phyloP scores from a whole-genome alignment of 2,797 vertebrate species.

The Takifugu rubripes region DNA sequence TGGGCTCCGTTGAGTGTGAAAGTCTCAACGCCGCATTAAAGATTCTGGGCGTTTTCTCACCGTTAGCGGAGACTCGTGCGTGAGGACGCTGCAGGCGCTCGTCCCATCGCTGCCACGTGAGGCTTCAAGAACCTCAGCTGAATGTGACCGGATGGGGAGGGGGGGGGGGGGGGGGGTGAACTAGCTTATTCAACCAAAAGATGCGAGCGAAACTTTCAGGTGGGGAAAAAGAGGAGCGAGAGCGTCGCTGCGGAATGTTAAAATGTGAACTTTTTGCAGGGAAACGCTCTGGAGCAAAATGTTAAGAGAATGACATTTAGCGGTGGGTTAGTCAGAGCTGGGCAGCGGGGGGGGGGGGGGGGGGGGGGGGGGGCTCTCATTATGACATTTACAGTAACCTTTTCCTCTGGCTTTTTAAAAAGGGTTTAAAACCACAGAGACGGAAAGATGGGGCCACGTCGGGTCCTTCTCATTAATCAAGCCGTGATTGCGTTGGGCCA shows the following conservation, averaged over 20 bases:
- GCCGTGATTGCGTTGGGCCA: slow-evolving; percentile 40
- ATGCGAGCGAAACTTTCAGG: slow-evolving; percentile 11
- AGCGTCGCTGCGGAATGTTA: slow-evolving; percentile 28
- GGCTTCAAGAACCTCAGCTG: neutral
- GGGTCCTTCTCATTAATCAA: slow-evolving; percentile 66
- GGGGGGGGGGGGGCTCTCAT: slow-evolving; percentile 44
- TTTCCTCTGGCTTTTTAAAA: slow-evolving; percentile 67
- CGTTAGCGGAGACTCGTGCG: no score
- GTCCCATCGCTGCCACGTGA: neutral
- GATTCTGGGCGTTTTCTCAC: no score
- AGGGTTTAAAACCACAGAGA: slow-evolving; percentile 71
- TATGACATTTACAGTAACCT: slow-evolving; percentile 71
- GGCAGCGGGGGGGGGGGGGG: slow-evolving; percentile 26
- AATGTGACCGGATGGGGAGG: slow-evolving; percentile 2
- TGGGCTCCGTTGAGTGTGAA: no score
- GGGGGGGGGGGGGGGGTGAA: no score
- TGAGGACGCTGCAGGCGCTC: no score
- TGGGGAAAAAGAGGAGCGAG: slow-evolving; percentile 5
- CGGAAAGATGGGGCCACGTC: slow-evolving; percentile 44
- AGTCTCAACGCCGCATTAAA: no score
- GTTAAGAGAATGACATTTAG: slow-evolving; percentile 68
- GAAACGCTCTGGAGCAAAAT: slow-evolving; percentile 41
- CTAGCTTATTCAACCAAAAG: slow-evolving; percentile 8
- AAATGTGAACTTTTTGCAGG: slow-evolving; percentile 38
- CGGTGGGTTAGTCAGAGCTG: slow-evolving; percentile 35